A percentile compares a stretch with the other conserved stretches of the same genome.
Conservation (phyloP, 2,797 vertebrate genomes). For the Pseudochromis fuscus region DNA sequence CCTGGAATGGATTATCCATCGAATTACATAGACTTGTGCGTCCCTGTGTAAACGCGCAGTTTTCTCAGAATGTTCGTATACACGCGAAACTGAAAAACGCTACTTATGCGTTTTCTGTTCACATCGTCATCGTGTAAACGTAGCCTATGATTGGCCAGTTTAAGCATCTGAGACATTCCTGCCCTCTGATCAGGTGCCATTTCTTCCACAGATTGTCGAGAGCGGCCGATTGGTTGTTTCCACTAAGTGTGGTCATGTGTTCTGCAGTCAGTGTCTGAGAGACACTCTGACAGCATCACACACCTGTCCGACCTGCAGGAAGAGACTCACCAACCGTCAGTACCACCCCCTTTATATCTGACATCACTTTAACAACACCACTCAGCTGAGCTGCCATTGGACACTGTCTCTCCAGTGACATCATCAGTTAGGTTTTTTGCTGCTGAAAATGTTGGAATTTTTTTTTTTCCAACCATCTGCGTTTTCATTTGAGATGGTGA, state of each 20-base stretch:
- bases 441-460: not conserved
- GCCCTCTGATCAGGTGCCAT: constrained; percentile 5
- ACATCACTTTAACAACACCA: constrained; percentile 63
- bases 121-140: too few relatives aligned
- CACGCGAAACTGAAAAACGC: too few relatives aligned
- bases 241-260: constrained; percentile 95
- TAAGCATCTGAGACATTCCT: not conserved
- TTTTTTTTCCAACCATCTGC: constrained; percentile 6
- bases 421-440: constrained; percentile 6
- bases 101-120: too few relatives aligned
- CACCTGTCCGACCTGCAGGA: constrained; percentile 94
- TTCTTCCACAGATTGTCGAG: constrained; percentile 87
- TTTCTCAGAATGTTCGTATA: too few relatives aligned
- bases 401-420: not conserved
- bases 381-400: constrained; percentile 10
- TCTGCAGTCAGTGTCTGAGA: constrained; percentile 96
- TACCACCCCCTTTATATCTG: constrained; percentile 96
- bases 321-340: constrained; percentile 92
- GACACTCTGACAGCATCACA: constrained; percentile 89
- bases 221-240: constrained; percentile 94
- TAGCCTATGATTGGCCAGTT: too few relatives aligned
- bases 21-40: too few relatives aligned
- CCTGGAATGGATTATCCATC: too few relatives aligned
- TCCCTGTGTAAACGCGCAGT: too few relatives aligned
- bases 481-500: not conserved